Evolutionary conservation across 37 sponge, comb jelly and placozoan species (phyloP).

Genomic region (Bolinopsis microptera): DNA sequence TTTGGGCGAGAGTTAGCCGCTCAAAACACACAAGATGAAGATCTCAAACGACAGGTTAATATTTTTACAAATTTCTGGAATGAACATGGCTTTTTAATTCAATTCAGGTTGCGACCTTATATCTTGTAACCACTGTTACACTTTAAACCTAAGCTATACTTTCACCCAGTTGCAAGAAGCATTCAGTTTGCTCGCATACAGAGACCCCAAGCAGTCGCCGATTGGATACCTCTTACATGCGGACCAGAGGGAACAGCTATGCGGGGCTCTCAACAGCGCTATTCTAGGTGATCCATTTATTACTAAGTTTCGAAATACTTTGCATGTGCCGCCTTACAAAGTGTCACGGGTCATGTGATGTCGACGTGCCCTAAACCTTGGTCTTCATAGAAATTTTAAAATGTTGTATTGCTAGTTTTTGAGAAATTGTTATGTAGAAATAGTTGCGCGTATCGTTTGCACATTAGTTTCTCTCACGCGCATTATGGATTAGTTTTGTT

Average conservation of each 20-base stretch:
- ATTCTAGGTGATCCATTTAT: constrained; percentile 76
- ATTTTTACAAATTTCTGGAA: background rate
- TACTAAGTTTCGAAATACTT: too few species aligned
- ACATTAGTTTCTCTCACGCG: background rate
- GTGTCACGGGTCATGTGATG: too few species aligned
- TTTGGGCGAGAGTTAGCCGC: constrained; percentile 60
- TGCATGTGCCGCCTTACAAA: too few species aligned
- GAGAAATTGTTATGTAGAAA: background rate
- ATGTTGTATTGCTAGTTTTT: background rate
- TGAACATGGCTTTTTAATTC: too few species aligned
- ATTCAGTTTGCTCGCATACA: constrained; percentile 91
- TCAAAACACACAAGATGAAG: constrained; percentile 37
- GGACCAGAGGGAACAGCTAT: constrained; percentile 80
- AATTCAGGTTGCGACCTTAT: too few species aligned
- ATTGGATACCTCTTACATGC: constrained; percentile 82
- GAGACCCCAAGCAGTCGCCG: constrained; percentile 83
- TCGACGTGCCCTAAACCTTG: too few species aligned
- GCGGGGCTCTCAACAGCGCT: constrained; percentile 84
- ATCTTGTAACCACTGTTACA: background rate
- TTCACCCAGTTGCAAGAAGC: constrained; percentile 80
- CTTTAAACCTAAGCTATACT: too few species aligned
- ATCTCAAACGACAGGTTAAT: constrained; percentile 51
- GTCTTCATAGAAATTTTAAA: too few species aligned
- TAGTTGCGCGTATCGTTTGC: background rate
- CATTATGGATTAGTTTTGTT: background rate